These are phyloP conservation scores for Muscina levida DNA, from an alignment of 2,888 invertebrate species.

Conservation along the genomic window DNA sequence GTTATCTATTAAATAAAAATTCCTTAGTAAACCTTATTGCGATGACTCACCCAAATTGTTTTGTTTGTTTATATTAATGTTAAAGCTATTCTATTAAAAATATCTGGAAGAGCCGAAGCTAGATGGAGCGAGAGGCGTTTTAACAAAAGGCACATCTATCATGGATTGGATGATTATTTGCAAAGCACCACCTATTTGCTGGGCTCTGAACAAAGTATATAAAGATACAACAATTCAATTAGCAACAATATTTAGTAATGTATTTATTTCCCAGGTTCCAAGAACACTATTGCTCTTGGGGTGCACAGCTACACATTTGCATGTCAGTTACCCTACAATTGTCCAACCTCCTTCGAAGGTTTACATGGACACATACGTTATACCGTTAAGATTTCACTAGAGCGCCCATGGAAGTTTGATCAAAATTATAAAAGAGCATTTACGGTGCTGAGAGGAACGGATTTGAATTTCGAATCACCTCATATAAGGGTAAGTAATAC, in stretches of 20 bases:
- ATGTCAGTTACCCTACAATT: conserved; percentile 80
- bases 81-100: conserved; percentile 70
- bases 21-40: background rate
- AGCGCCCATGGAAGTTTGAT: conserved; percentile 92
- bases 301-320: conserved; percentile 81
- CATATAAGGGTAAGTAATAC: conserved; percentile 67
- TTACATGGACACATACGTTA: conserved; percentile 88
- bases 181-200: conserved; percentile 79
- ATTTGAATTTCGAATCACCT: conserved; percentile 85
- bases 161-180: conserved; percentile 79
- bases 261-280: conserved; percentile 52
- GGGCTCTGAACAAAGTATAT: conserved; percentile 80
- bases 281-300: conserved; percentile 75
- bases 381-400: conserved; percentile 86
- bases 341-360: conserved; percentile 90
- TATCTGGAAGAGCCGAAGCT: conserved; percentile 73
- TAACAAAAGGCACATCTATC: conserved; percentile 53
- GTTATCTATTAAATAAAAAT: background rate
- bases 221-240: too few relatives aligned
- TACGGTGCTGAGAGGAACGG: conserved; percentile 88
- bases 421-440: conserved; percentile 88
- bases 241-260: background rate
- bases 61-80: background rate
- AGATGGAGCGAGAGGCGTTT: conserved; percentile 71
- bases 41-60: too few relatives aligned